These are phyloP conservation scores for Manis pentadactyla DNA, from an alignment of 2,797 vertebrate genomes.

Conservation along the genomic window DNA sequence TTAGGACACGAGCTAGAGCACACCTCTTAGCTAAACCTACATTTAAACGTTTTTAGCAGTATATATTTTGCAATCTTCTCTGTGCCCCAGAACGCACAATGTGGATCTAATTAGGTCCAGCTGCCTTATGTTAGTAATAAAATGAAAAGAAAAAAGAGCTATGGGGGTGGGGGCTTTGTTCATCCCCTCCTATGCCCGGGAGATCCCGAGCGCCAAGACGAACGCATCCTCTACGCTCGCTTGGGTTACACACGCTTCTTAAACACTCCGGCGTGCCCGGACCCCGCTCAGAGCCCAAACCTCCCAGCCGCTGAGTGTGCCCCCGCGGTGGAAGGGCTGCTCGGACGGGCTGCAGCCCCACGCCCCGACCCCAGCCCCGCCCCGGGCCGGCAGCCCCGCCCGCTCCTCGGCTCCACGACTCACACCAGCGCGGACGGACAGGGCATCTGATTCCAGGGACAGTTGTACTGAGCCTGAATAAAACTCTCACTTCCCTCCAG, in stretches of 20 bases:
- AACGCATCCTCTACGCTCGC: neutral
- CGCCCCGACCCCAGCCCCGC: neutral
- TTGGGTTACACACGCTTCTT: neutral
- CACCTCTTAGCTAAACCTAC: slow-evolving; percentile 34
- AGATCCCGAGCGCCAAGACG: neutral
- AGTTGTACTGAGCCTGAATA: slow-evolving; percentile 91
- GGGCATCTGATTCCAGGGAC: slow-evolving; percentile 89
- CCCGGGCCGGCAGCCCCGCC: neutral
- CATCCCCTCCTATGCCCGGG: neutral
- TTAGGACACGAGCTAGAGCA: neutral
- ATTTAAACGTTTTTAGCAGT: neutral
- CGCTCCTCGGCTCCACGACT: slow-evolving; percentile 85
- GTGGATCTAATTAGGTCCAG: slow-evolving; percentile 83
- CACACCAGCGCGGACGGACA: slow-evolving; percentile 93
- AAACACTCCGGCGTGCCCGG: neutral
- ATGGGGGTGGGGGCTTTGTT: slow-evolving; percentile 67
- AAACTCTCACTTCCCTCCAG: slow-evolving; percentile 92
- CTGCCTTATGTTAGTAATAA: slow-evolving; percentile 72
- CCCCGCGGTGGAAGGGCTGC: neutral
- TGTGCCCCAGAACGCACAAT: slow-evolving; percentile 37
- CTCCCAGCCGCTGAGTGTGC: neutral
- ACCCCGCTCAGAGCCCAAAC: neutral
- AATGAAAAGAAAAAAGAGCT: slow-evolving; percentile 15
- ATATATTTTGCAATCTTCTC: slow-evolving; percentile 35
- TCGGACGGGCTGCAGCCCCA: neutral